Conservation (phyloP, 2,888 invertebrate genomes). For the Sisyra nigra region DNA sequence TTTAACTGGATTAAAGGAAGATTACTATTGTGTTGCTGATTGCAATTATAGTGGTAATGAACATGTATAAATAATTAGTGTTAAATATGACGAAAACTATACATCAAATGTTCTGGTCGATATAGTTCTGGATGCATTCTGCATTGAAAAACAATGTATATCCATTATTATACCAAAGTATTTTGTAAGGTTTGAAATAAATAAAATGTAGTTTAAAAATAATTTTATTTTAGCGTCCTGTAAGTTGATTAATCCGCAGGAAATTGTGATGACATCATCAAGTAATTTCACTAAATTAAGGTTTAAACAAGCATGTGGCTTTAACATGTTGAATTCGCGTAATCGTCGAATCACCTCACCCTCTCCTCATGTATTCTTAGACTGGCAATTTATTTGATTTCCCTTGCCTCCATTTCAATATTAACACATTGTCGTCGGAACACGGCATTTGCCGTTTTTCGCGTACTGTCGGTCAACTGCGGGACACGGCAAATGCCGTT, state of each 20-base stretch:
- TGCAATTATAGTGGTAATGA: constrained; percentile 4
- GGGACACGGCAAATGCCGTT: too few species aligned
- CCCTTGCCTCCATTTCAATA: not conserved
- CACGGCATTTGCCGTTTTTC: too few species aligned
- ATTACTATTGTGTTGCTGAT: constrained; percentile 2
- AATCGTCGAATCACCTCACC: constrained; percentile 9
- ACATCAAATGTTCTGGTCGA: not conserved
- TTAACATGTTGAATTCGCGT: constrained; percentile 2
- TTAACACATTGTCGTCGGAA: too few species aligned
- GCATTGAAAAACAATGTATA: too few species aligned
- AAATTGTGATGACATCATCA: constrained; percentile 7
- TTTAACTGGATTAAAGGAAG: constrained; percentile 9
- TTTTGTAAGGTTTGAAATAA: not conserved
- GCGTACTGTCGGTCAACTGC: too few species aligned
- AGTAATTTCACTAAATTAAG: constrained; percentile 7
- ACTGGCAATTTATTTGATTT: constrained; percentile 8
- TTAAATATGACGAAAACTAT: not conserved
- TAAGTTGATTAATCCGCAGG: not conserved
- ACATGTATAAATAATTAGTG: constrained; percentile 3
- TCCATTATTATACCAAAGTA: too few species aligned
- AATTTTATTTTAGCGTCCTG: not conserved
- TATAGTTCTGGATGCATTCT: not conserved
- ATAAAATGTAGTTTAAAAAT: not conserved
- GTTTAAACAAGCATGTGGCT: constrained; percentile 8
- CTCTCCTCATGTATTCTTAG: constrained; percentile 9